phyloP scores from a whole-genome alignment of 2,797 vertebrate species.

The Mionectes olivaceus region DNA sequence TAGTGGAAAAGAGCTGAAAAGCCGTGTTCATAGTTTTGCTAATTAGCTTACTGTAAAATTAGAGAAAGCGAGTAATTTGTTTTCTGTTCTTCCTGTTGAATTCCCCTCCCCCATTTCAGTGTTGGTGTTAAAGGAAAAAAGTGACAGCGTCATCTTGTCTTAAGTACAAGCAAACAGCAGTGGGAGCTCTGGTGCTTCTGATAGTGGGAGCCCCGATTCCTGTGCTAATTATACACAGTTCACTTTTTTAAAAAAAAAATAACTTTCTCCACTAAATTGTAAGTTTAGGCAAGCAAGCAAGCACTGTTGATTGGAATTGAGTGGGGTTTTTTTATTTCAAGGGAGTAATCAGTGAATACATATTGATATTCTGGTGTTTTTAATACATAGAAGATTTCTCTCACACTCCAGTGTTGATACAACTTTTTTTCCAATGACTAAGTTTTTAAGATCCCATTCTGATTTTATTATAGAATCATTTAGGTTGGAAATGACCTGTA shows the following conservation, averaged over 20 bases:
- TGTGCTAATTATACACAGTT: background rate
- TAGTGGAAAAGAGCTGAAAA: background rate
- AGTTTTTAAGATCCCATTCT: background rate
- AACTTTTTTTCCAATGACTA: background rate
- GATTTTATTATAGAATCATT: background rate
- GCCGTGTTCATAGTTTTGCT: background rate
- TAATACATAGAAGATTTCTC: background rate
- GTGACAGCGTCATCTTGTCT: slow-evolving; percentile 66
- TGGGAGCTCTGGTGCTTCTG: slow-evolving; percentile 61
- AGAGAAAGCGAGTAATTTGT: background rate
- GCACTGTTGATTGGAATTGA: background rate
- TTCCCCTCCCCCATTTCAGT: slow-evolving; percentile 42
- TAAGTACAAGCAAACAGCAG: slow-evolving; percentile 45
- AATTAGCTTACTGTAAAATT: background rate
- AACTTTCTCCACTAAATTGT: background rate
- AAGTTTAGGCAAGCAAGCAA: background rate
- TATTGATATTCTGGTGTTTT: background rate
- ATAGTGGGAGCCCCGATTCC: background rate
- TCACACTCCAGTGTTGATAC: background rate
- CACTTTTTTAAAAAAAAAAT: background rate
- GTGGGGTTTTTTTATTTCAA: background rate
- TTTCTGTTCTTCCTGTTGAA: slow-evolving; percentile 37
- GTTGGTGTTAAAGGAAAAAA: slow-evolving; percentile 45
- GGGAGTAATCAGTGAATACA: background rate
- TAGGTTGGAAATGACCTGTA: background rate